A percentile compares a stretch with the other conserved stretches of the same genome.
Evolutionary conservation across 2,113 vertebrate species (phyloP).

Genomic region (Hemicordylus capensis): DNA sequence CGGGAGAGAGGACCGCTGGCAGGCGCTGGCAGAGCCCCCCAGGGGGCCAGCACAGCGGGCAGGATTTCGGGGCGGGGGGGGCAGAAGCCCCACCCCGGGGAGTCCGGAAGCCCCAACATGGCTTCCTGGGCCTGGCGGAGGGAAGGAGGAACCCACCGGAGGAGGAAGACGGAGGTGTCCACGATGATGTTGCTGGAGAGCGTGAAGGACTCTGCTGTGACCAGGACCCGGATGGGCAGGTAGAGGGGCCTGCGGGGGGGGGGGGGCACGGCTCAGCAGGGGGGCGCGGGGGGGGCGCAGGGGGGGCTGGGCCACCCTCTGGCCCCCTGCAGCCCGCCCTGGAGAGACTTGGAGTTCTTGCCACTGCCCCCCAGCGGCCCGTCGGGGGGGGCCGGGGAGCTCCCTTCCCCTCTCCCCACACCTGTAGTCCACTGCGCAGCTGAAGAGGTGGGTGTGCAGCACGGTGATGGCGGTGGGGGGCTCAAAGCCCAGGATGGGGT

Average conservation of each 20-base stretch:
- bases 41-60: not conserved
- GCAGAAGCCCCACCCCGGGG: too few species aligned
- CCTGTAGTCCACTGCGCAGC: conserved; percentile 92
- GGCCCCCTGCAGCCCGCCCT: too few species aligned
- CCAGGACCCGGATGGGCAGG: conserved; percentile 84
- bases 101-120: too few species aligned
- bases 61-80: too few species aligned
- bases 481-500: conserved; percentile 89
- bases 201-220: conserved; percentile 90
- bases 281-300: not conserved
- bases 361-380: not conserved
- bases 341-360: not conserved
- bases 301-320: too few species aligned
- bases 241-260: conserved; percentile 83
- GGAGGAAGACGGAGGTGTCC: conserved; percentile 91
- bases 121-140: too few species aligned
- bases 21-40: not conserved
- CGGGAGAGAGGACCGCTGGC: not conserved
- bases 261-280: not conserved
- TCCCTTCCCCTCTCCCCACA: conserved; percentile 48
- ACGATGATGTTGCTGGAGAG: conserved; percentile 93
- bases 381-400: too few species aligned
- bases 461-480: conserved; percentile 88
- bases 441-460: conserved; percentile 88
- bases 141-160: conserved; percentile 77